phyloP scores from a whole-genome alignment of 2,113 vertebrate species.

The Atrichornis clamosus region DNA sequence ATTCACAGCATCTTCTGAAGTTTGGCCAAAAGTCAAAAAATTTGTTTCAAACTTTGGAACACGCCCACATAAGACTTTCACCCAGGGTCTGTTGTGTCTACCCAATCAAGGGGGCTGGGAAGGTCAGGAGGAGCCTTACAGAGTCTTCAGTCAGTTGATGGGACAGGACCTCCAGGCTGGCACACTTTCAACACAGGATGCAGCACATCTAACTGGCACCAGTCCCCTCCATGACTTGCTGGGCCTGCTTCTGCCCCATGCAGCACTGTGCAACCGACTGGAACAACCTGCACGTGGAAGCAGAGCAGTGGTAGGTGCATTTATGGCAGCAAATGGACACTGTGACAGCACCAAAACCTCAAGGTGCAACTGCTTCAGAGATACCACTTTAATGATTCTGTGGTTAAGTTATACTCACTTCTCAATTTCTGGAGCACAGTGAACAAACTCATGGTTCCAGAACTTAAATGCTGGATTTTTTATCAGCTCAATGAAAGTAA shows the following conservation, averaged over 20 bases:
- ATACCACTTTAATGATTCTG: fast-evolving
- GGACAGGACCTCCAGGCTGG: constrained; percentile 31
- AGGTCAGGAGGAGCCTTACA: constrained; percentile 72
- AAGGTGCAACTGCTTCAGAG: background rate
- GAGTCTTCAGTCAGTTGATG: constrained; percentile 73
- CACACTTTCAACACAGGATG: background rate
- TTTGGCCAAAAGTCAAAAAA: constrained; percentile 82
- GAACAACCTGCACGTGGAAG: constrained; percentile 83
- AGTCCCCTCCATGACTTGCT: constrained; percentile 99
- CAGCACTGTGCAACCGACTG: constrained; percentile 99
- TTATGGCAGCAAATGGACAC: fast-evolving
- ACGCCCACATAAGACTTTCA: constrained; percentile 68
- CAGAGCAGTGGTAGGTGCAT: background rate
- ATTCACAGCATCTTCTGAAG: constrained; percentile 91
- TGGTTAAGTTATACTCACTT: constrained; percentile 79
- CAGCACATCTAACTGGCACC: constrained; percentile 88
- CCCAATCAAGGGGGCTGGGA: constrained; percentile 59
- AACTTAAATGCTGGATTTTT: constrained; percentile 99
- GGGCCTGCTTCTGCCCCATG: constrained; percentile 99
- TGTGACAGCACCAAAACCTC: background rate
- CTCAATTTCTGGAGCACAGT: constrained; percentile 98
- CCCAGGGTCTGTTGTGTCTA: constrained; percentile 39
- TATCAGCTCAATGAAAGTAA: constrained; percentile 99
- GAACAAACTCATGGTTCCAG: constrained; percentile 99
- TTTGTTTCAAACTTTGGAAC: constrained; percentile 79